phyloP scores from a whole-genome alignment of 2,113 vertebrate genomes.

The Onychostruthus taczanowskii region DNA sequence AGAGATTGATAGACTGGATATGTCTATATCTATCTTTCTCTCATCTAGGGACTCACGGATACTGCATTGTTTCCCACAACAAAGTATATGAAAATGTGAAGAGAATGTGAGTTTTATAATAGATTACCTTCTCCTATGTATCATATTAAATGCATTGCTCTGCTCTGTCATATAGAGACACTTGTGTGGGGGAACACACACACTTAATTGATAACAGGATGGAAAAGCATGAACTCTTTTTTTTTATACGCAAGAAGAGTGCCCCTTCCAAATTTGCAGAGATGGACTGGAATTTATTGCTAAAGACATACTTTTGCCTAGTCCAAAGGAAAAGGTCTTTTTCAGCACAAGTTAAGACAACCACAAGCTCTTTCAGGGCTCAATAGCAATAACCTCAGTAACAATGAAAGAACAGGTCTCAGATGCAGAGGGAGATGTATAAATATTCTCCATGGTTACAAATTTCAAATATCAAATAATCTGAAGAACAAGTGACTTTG shows the following conservation, averaged over 20 bases:
- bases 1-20: neutral
- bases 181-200: rapidly evolving
- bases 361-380: neutral
- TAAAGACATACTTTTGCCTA: neutral
- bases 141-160: neutral
- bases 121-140: neutral
- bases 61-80: neutral
- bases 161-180: neutral
- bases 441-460: neutral
- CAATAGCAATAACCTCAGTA: neutral
- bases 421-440: neutral
- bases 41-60: neutral
- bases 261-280: neutral
- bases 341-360: neutral
- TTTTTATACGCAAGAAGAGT: neutral
- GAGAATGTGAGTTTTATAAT: neutral
- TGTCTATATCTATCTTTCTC: neutral
- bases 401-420: neutral
- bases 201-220: neutral
- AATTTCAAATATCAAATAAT: neutral
- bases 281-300: neutral
- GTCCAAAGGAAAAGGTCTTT: neutral
- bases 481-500: neutral
- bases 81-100: neutral
- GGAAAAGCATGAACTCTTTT: neutral